Conservation (phyloP, 2,113 vertebrate genomes). For the Hystrix brachyura region DNA sequence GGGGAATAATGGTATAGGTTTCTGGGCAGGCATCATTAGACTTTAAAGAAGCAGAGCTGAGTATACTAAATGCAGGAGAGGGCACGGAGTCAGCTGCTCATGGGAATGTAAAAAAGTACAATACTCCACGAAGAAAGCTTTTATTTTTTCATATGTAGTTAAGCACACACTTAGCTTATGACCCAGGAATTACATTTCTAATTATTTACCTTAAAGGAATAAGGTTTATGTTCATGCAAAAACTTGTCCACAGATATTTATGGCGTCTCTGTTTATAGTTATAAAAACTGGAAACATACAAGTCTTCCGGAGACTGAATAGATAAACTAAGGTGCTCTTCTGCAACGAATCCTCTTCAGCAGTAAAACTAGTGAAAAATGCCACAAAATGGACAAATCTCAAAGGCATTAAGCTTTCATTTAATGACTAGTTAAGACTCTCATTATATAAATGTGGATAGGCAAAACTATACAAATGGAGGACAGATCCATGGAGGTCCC, state of each 20-base stretch:
- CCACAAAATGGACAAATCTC: not conserved
- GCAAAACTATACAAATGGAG: not conserved
- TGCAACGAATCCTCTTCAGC: not conserved
- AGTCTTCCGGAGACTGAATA: not conserved
- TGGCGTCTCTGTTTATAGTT: not conserved
- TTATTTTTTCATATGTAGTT: not conserved
- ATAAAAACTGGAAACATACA: not conserved
- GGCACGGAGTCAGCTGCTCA: not conserved
- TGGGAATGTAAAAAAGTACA: not conserved
- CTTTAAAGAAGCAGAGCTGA: not conserved
- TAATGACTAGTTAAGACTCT: not conserved
- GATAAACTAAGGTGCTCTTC: not conserved
- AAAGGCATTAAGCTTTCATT: not conserved
- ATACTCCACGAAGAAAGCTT: not conserved
- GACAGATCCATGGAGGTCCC: not conserved
- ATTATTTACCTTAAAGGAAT: not conserved
- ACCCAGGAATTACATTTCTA: not conserved
- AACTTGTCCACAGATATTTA: not conserved
- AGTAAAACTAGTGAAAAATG: not conserved
- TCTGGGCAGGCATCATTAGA: not conserved
- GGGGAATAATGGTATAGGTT: not conserved
- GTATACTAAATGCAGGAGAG: not conserved
- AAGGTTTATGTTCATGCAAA: not conserved
- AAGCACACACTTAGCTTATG: not conserved
- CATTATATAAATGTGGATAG: not conserved